A percentile compares a stretch with the other conserved stretches of the same genome.
Evolutionary conservation across 2,888 invertebrate species (phyloP).

Genomic region (Trachelus stipa): DNA sequence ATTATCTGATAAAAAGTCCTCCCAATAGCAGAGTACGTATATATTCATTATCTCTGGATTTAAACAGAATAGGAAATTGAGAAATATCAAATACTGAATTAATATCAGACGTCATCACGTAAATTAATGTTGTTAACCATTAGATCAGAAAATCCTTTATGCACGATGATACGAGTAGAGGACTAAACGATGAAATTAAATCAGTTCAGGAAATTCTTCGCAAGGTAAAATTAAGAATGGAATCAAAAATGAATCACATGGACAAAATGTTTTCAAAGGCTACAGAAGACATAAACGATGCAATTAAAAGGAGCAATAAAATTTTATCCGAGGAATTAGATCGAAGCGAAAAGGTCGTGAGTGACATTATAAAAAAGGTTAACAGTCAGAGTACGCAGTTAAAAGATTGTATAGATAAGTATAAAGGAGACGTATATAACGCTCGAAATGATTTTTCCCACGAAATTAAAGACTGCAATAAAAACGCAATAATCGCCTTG

Average conservation of each 20-base stretch:
- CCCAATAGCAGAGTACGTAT: background rate
- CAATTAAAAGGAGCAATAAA: slow-evolving; percentile 27
- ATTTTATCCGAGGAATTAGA: slow-evolving; percentile 24
- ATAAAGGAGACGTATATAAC: slow-evolving; percentile 12
- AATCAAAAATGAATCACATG: slow-evolving; percentile 28
- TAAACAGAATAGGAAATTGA: background rate
- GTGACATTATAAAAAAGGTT: slow-evolving; percentile 12
- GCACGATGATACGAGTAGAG: background rate
- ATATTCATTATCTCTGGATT: background rate
- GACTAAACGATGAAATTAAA: background rate
- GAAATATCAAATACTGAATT: background rate
- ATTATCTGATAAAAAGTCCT: background rate
- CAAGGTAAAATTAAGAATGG: slow-evolving; percentile 28
- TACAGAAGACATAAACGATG: slow-evolving; percentile 22
- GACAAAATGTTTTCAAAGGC: slow-evolving; percentile 26
- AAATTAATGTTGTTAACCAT: no score
- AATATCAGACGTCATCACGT: background rate
- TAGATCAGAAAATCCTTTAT: no score
- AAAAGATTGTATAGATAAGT: slow-evolving; percentile 11
- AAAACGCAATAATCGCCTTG: slow-evolving; percentile 13
- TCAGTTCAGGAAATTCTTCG: slow-evolving; percentile 12
- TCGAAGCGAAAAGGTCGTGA: slow-evolving; percentile 21
- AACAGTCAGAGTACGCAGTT: background rate
- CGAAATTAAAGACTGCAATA: slow-evolving; percentile 21
- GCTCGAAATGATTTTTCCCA: slow-evolving; percentile 14